These are phyloP conservation scores for Chondrilla cf. caribensis DNA, from an alignment of 37 sponge, comb jelly and placozoan species.

Conservation along the genomic window DNA sequence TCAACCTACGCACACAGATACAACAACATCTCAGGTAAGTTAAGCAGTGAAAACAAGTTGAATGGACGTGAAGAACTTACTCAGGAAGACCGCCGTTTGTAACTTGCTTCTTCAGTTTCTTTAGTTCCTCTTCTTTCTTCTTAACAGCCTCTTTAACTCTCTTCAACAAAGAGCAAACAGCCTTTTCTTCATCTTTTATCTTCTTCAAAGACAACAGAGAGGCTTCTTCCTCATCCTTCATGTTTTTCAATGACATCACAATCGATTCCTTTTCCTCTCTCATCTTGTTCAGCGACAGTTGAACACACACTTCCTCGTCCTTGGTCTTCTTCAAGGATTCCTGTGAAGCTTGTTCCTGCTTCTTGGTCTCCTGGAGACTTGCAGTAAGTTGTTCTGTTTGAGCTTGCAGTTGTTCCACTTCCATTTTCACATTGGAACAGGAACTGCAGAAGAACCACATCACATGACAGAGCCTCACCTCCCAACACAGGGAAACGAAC, in stretches of 20 bases:
- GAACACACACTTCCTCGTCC: too few species aligned
- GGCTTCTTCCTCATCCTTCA: slow-evolving; percentile 8
- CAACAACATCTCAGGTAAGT: too few species aligned
- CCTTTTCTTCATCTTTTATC: not conserved
- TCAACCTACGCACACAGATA: too few species aligned
- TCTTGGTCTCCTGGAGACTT: not conserved
- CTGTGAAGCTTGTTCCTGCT: not conserved
- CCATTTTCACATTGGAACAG: too few species aligned
- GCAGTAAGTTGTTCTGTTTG: not conserved
- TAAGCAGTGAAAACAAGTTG: too few species aligned
- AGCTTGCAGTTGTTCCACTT: slow-evolving; percentile 3
- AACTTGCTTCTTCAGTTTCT: not conserved
- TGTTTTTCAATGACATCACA: not conserved
- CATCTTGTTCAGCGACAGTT: too few species aligned
- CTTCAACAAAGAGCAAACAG: not conserved
- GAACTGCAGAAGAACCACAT: too few species aligned
- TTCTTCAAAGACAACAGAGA: not conserved
- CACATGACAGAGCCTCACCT: too few species aligned
- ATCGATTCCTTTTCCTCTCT: not conserved
- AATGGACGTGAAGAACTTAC: slow-evolving; percentile 9
- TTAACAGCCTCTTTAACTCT: not conserved
- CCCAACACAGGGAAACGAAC: too few species aligned
- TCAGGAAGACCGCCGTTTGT: not conserved
- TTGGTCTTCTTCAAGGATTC: too few species aligned
- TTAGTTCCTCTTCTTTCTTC: not conserved